Percentiles rank a stretch among this genome's conserved stretches.
Conservation (phyloP, 2,888 invertebrate species). For the Bellardia bayeri region DNA sequence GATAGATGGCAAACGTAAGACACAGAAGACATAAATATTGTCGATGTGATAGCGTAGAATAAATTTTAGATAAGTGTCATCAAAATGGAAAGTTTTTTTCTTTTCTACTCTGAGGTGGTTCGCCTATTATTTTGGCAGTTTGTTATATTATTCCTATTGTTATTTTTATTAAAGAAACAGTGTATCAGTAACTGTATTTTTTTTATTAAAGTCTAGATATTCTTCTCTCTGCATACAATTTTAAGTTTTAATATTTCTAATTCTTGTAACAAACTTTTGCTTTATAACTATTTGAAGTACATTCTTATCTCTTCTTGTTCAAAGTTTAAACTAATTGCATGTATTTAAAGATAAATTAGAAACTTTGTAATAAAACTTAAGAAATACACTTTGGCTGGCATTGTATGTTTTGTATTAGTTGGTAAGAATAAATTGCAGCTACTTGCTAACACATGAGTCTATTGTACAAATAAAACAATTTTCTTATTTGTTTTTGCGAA, state of each 20-base stretch:
- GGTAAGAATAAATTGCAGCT: not conserved
- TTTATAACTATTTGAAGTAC: too few relatives aligned
- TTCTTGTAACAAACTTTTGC: too few relatives aligned
- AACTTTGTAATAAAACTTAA: conserved; percentile 4
- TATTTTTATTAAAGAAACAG: too few relatives aligned
- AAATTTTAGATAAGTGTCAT: conserved; percentile 21
- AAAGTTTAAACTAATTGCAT: not conserved
- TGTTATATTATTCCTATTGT: not conserved
- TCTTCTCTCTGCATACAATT: too few relatives aligned
- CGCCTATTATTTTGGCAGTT: not conserved
- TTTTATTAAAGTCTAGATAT: too few relatives aligned
- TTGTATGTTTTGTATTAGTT: not conserved
- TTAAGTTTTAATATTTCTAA: too few relatives aligned
- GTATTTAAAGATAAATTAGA: not conserved
- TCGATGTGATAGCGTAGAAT: not conserved
- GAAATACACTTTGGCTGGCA: not conserved
- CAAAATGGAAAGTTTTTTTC: not conserved
- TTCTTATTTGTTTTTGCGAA: not conserved
- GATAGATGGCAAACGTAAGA: not conserved
- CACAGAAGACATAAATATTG: conserved; percentile 18
- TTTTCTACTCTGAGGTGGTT: conserved; percentile 1
- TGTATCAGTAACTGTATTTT: too few relatives aligned
- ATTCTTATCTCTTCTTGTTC: too few relatives aligned
- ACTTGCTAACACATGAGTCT: conserved; percentile 7
- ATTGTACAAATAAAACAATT: not conserved